phyloP scores from a whole-genome alignment of 30 jellyfish, hydroid and myxozoan species.

The Pseudorhiza aurosa region DNA sequence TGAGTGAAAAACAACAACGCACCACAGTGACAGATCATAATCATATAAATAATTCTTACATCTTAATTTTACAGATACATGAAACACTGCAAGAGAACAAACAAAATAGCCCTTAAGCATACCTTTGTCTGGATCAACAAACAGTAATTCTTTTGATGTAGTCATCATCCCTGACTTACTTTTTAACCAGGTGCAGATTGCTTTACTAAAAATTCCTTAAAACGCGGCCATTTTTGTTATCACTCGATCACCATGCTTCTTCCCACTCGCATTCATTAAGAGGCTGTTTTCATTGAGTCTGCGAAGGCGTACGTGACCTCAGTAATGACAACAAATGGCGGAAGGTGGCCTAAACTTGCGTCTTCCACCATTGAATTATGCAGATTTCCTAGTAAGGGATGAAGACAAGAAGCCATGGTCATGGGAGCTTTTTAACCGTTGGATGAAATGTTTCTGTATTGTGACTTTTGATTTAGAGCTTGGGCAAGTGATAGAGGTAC shows the following conservation, averaged over 20 bases:
- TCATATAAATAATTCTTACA: no score
- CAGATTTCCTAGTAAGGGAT: conserved; percentile 51
- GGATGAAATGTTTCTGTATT: conserved; percentile 91
- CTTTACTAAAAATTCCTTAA: not conserved
- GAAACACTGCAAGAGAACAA: no score
- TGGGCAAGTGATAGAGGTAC: conserved; percentile 95
- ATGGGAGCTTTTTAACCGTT: conserved; percentile 78
- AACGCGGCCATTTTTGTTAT: conserved; percentile 24
- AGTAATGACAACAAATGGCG: conserved; percentile 56
- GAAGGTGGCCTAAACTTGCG: conserved; percentile 42
- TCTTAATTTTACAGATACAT: no score
- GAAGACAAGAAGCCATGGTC: conserved; percentile 63
- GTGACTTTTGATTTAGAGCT: conserved; percentile 93
- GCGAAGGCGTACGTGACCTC: conserved; percentile 69
- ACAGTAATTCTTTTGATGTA: conserved; percentile 41
- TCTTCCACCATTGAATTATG: conserved; percentile 34
- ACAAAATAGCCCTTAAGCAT: not conserved
- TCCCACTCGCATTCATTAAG: not conserved
- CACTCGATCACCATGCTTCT: not conserved
- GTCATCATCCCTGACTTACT: not conserved
- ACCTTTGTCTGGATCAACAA: conserved; percentile 51
- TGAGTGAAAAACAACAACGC: no score
- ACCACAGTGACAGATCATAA: no score
- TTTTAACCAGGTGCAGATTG: no score
- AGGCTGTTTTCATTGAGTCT: conserved; percentile 4